These are phyloP conservation scores for Eulemur mongoz DNA, from an alignment of 2,797 vertebrate species.

Conservation along the genomic window DNA sequence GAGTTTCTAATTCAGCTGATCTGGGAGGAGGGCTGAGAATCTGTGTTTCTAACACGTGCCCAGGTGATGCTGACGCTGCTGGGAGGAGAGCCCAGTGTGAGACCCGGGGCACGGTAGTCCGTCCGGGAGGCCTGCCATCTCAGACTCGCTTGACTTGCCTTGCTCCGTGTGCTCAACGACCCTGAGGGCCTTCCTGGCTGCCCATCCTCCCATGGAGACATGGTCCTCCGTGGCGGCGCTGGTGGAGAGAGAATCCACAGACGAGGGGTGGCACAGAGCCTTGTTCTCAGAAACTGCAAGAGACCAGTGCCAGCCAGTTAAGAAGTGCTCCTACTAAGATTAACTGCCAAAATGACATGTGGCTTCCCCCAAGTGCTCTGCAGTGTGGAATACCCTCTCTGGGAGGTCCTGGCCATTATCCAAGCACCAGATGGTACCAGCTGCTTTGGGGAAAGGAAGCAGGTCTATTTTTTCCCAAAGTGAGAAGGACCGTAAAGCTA, in stretches of 20 bases:
- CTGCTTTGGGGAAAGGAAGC: not conserved
- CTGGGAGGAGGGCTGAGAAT: not conserved
- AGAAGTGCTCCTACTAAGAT: not conserved
- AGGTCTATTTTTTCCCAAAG: not conserved
- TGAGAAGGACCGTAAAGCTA: not conserved
- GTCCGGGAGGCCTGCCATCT: not conserved
- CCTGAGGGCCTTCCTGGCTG: slow-evolving; percentile 95
- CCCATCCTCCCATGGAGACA: slow-evolving; percentile 99
- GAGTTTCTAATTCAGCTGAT: not conserved
- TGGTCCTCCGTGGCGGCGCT: slow-evolving; percentile 99
- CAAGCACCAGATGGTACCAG: not conserved
- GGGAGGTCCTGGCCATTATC: not conserved
- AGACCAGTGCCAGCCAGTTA: slow-evolving; percentile 44
- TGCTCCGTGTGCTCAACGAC: slow-evolving; percentile 98
- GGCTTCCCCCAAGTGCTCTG: not conserved
- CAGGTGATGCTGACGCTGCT: not conserved
- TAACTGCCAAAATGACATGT: not conserved
- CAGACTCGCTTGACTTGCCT: slow-evolving; percentile 83
- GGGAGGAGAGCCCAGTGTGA: accelerated
- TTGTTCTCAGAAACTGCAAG: slow-evolving; percentile 98
- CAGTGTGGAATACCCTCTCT: not conserved
- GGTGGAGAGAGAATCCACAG: slow-evolving; percentile 98
- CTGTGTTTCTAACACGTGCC: not conserved
- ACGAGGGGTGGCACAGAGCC: slow-evolving; percentile 97
- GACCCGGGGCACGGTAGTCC: not conserved